Conservation (phyloP, 2,888 invertebrate species). For the Rhodophaea formosa region DNA sequence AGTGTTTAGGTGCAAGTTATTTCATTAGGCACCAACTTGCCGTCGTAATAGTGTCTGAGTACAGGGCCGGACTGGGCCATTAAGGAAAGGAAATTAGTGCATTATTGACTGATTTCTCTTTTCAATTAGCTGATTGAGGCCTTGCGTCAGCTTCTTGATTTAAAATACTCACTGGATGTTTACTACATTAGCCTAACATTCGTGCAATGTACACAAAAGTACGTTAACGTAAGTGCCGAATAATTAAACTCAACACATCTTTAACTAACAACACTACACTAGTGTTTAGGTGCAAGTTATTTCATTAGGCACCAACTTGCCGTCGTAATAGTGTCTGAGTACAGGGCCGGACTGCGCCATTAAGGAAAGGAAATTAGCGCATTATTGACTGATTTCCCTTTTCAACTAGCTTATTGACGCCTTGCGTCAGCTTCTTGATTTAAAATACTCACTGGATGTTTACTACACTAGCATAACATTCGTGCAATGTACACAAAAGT, state of each 20-base stretch:
- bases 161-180: slow-evolving; percentile 58
- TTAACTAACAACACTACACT: background rate
- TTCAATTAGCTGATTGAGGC: slow-evolving; percentile 72
- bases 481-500: no score
- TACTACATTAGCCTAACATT: slow-evolving; percentile 57
- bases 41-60: slow-evolving; percentile 63
- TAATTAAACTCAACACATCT: no score
- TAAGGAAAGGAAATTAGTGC: slow-evolving; percentile 80
- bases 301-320: slow-evolving; percentile 13
- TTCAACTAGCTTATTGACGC: slow-evolving; percentile 72
- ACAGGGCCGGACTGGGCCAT: slow-evolving; percentile 60
- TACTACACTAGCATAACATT: slow-evolving; percentile 57
- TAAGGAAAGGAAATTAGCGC: slow-evolving; percentile 80
- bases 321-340: slow-evolving; percentile 63
- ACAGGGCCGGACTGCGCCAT: slow-evolving; percentile 60
- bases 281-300: slow-evolving; percentile 14
- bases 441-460: slow-evolving; percentile 58
- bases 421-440: slow-evolving; percentile 59
- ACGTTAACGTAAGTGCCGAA: no score
- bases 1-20: slow-evolving; percentile 14
- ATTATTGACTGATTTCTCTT: slow-evolving; percentile 81
- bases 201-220: no score
- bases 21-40: slow-evolving; percentile 13
- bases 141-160: slow-evolving; percentile 59
- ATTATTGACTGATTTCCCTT: slow-evolving; percentile 81